Percentiles rank a stretch among this genome's conserved stretches.
These are phyloP conservation scores for Ammodytes dubius DNA, from an alignment of 2,113 vertebrate genomes.

Conservation along the genomic window DNA sequence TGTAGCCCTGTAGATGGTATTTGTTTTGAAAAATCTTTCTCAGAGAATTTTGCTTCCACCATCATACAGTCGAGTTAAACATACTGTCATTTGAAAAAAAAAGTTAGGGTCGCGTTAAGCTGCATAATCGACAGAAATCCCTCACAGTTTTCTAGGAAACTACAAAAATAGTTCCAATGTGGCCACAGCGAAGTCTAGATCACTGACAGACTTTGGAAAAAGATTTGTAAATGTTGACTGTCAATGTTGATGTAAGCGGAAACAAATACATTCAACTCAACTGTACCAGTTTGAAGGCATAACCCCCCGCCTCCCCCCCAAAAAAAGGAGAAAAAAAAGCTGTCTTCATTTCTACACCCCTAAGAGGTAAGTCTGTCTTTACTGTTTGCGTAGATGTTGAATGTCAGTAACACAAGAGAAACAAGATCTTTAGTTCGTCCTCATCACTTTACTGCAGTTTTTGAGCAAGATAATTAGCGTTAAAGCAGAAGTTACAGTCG, in stretches of 20 bases:
- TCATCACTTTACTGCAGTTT: conserved; percentile 26
- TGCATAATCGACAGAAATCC: background rate
- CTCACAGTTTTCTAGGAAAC: background rate
- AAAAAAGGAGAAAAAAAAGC: background rate
- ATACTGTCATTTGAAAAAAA: background rate
- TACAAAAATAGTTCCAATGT: background rate
- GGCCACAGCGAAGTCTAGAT: background rate
- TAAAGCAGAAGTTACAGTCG: conserved; percentile 54
- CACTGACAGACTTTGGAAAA: conserved; percentile 29
- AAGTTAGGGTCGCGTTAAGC: background rate
- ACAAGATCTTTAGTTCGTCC: conserved; percentile 36
- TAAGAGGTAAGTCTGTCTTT: background rate
- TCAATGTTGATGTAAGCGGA: background rate
- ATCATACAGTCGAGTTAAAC: background rate
- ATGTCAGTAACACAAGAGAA: conserved; percentile 22
- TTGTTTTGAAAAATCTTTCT: background rate
- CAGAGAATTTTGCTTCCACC: background rate
- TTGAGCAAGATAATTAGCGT: conserved; percentile 63
- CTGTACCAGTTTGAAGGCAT: background rate
- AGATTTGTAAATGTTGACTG: background rate
- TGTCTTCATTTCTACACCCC: background rate
- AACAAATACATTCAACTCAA: background rate
- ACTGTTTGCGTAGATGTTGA: background rate
- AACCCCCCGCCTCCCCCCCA: background rate
- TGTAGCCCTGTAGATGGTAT: background rate